phyloP scores from a whole-genome alignment of 2,888 invertebrate genomes.

The Acanthosepion pharaonis region DNA sequence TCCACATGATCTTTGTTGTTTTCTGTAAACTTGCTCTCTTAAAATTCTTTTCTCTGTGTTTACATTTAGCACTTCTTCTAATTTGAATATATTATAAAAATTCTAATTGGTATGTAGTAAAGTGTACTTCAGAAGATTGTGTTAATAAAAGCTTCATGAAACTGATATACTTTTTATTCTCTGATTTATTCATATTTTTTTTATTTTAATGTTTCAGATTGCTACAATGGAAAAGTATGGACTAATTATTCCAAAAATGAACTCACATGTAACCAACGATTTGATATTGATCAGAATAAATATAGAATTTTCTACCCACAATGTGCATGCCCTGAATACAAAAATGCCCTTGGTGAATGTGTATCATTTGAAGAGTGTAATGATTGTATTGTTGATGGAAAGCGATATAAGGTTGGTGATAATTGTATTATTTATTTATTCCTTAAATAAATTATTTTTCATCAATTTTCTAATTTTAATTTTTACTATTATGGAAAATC shows the following conservation, averaged over 20 bases:
- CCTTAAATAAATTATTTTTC: background rate
- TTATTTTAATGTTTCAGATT: background rate
- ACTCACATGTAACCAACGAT: slow-evolving; percentile 1
- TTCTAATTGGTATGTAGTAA: background rate
- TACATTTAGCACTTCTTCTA: background rate
- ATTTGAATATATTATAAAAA: background rate
- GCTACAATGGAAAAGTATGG: background rate
- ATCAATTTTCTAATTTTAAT: background rate
- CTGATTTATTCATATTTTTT: background rate
- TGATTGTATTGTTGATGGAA: background rate
- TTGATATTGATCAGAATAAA: background rate
- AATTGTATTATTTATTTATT: background rate
- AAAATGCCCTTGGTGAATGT: background rate
- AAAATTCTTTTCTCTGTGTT: background rate
- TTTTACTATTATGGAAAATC: background rate
- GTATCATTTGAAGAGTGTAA: background rate
- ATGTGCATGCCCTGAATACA: slow-evolving; percentile 11
- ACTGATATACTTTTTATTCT: background rate
- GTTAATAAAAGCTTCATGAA: background rate
- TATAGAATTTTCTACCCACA: background rate
- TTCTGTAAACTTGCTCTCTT: background rate
- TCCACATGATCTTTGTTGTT: background rate
- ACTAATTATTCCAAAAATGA: background rate
- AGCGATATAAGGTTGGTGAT: background rate
- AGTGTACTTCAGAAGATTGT: background rate